Evolutionary conservation across 2,888 invertebrate species (phyloP).

Genomic region (Drosophila niveifrons): DNA sequence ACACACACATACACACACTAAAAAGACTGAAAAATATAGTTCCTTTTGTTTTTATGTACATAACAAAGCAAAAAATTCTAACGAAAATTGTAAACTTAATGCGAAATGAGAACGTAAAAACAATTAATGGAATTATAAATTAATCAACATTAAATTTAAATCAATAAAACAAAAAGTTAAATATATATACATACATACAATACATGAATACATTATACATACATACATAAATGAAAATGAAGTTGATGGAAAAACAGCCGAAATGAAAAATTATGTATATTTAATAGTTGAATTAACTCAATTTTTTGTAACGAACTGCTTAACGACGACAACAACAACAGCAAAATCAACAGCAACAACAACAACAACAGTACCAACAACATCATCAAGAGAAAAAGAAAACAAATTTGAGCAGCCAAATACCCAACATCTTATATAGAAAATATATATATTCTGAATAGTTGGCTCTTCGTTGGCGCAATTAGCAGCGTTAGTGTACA

Average conservation of each 20-base stretch:
- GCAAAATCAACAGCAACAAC: not conserved
- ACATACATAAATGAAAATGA: conserved; percentile 11
- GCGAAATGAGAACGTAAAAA: conserved; percentile 75
- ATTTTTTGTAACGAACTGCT: conserved; percentile 60
- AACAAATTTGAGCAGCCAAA: conserved; percentile 46
- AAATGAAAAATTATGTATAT: conserved; percentile 55
- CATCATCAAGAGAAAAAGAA: not conserved
- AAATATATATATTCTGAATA: conserved; percentile 45
- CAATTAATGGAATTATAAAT: conserved; percentile 82
- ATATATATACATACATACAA: conserved; percentile 7
- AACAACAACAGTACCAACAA: not conserved
- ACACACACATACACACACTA: conserved; percentile 72
- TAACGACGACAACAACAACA: conserved; percentile 15
- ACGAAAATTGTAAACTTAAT: conserved; percentile 74
- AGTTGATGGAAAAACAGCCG: conserved; percentile 37
- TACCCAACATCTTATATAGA: conserved; percentile 56
- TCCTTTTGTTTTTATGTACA: conserved; percentile 86
- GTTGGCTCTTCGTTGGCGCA: conserved; percentile 46
- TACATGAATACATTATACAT: conserved; percentile 16
- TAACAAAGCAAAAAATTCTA: conserved; percentile 70
- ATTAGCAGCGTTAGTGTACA: conserved; percentile 61
- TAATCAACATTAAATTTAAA: conserved; percentile 64
- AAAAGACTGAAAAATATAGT: conserved; percentile 86
- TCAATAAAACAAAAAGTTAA: conserved; percentile 53
- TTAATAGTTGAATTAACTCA: conserved; percentile 74